phyloP scores from a whole-genome alignment of 2,113 vertebrate genomes.

The Apodemus sylvaticus region DNA sequence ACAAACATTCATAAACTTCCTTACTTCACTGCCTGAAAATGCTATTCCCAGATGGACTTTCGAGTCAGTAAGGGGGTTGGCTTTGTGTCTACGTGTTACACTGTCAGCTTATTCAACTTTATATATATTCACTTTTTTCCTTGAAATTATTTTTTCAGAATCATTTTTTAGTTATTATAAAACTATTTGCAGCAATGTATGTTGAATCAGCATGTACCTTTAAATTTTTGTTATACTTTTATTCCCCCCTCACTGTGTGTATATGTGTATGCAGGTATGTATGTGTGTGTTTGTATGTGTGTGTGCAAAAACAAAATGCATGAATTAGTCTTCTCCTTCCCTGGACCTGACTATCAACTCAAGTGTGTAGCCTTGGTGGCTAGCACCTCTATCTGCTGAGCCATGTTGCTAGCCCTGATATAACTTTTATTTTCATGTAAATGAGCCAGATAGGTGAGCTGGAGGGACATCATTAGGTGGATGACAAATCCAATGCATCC shows the following conservation, averaged over 20 bases:
- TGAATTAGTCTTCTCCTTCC: background rate
- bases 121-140: background rate
- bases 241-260: background rate
- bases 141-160: background rate
- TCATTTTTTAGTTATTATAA: background rate
- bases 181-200: background rate
- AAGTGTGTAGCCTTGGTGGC: background rate
- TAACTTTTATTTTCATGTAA: background rate
- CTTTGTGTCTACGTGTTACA: background rate
- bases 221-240: background rate
- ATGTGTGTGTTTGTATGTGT: too few relatives aligned
- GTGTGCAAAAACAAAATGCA: background rate
- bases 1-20: slow-evolving; percentile 71
- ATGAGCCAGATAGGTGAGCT: background rate
- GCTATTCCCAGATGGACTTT: background rate
- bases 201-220: background rate
- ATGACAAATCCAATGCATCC: background rate
- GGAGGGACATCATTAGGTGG: background rate
- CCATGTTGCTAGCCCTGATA: background rate
- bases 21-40: background rate
- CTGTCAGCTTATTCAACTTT: background rate
- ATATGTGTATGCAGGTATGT: background rate
- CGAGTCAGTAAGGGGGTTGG: background rate
- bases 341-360: background rate
- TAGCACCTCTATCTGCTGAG: background rate